These are phyloP conservation scores for Cavia aperea DNA, from an alignment of 2,113 vertebrate genomes.

Conservation along the genomic window DNA sequence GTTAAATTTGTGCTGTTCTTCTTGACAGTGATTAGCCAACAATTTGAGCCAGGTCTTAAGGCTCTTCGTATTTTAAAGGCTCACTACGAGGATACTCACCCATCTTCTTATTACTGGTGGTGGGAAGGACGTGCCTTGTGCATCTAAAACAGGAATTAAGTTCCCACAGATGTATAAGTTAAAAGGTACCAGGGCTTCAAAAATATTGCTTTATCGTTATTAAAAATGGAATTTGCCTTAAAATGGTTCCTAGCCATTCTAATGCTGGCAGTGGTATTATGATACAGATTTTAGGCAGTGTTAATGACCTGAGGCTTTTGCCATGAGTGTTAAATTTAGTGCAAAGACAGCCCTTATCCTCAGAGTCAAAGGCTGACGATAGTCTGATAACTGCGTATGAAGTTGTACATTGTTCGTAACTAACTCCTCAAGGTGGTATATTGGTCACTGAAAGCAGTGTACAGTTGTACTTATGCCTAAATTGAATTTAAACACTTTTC, in stretches of 20 bases:
- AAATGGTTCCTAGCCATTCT: not conserved
- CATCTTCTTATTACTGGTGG: not conserved
- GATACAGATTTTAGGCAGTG: conserved; percentile 9
- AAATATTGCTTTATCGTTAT: not conserved
- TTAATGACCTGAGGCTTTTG: conserved; percentile 39
- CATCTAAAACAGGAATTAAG: not conserved
- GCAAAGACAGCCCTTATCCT: not conserved
- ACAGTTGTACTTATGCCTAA: not conserved
- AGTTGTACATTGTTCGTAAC: not conserved
- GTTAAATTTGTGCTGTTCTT: conserved; percentile 36
- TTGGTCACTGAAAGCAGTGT: not conserved
- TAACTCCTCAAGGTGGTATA: not conserved
- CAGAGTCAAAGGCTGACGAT: conserved; percentile 21
- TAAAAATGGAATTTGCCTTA: conserved; percentile 26
- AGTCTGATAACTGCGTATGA: not conserved
- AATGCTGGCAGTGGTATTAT: conserved; percentile 4
- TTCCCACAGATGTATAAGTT: not conserved
- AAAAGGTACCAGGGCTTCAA: not conserved
- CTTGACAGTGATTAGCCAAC: conserved; percentile 38
- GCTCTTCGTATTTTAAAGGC: not conserved
- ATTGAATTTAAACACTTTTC: not conserved
- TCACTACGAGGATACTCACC: not conserved
- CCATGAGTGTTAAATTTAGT: conserved; percentile 19
- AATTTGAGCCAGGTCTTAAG: conserved; percentile 17
- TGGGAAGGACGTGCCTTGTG: not conserved